Base-by-base conservation (phyloP, 2,888 invertebrate genomes). In the Archips xylosteana region DNA sequence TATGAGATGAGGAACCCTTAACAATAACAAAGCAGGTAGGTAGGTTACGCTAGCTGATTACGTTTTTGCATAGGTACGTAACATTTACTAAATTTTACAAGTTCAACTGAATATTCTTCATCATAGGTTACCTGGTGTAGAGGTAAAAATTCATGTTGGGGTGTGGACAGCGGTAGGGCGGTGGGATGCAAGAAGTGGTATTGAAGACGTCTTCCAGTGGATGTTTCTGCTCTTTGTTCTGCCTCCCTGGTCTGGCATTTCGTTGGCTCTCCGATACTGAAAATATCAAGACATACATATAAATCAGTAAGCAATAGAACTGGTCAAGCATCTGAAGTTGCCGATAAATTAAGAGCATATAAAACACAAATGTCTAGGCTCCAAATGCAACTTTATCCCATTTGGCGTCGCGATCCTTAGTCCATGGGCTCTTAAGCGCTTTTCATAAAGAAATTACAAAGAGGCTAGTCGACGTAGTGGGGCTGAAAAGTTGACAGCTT, bases 131-230 rank as follows among this genome's bases (percentile, higher is more conserved):
- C 97, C 97, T 96, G 0, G 98, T 98, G 81, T 97, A 98, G 9
- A 98, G 89, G 89, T 95, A 98, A 88, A 97, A 97, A 82, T 97
- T 96, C 87, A 98, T 98, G 85, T 96, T 96, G 0, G 96, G 97
- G 89, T 98, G 97, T 12, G 98, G 98, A 89, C 98, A 98, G 70
- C 95, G 95, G 85, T 95, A 97, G 0, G 98, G 98, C 61, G 96
- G 97, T 72, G 96, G 96, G 70, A 98, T 96, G 83, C 98, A 98
- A 5, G 98, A 98, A 3, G 96, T 95, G 4, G 97, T 97, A 83
- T 97, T 97, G 85, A 96, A 97, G 6, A 97, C 94, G 80, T 97
- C 97, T 75, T 93, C 93, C 49, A 96, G 91, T 47, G 95, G 95
- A 81, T 96, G 95, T 76, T 92, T 95, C 76, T 92, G 91, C 78